A percentile compares a stretch with the other conserved stretches of the same genome.
Conservation (phyloP, 2,888 invertebrate species). For the Chrysomela aeneicollis region DNA sequence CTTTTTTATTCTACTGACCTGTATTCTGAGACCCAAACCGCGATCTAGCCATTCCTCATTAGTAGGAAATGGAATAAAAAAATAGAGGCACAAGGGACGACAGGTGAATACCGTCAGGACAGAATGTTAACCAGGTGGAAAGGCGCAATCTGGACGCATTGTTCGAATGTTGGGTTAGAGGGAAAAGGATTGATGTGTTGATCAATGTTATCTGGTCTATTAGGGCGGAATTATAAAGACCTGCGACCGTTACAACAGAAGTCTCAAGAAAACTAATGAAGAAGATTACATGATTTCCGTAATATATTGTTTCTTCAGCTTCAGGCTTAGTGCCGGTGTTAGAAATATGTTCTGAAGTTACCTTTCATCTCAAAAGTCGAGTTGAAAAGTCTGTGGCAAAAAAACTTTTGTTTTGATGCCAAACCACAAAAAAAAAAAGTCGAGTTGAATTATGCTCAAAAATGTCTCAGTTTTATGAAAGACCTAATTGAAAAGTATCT, state of each 20-base stretch:
- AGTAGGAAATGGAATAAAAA: constrained; percentile 24
- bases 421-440: too few relatives aligned
- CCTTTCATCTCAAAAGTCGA: too few relatives aligned
- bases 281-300: too few relatives aligned
- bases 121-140: constrained; percentile 18
- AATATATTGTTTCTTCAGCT: too few relatives aligned
- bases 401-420: too few relatives aligned
- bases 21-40: constrained; percentile 25
- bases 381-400: too few relatives aligned
- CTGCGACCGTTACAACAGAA: neutral
- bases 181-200: constrained; percentile 7
- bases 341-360: too few relatives aligned
- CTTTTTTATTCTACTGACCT: constrained; percentile 33
- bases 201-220: neutral
- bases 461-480: too few relatives aligned
- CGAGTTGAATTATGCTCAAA: too few relatives aligned
- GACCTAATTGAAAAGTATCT: too few relatives aligned
- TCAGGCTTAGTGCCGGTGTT: too few relatives aligned
- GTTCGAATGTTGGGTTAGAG: constrained; percentile 11
- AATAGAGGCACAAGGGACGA: constrained; percentile 27
- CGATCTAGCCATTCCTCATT: constrained; percentile 33
- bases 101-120: constrained; percentile 31
- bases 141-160: constrained; percentile 6
- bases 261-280: neutral
- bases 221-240: neutral